Evolutionary conservation across 64 coral and sea anemone species (phyloP).

Genomic region (Montipora cactus): DNA sequence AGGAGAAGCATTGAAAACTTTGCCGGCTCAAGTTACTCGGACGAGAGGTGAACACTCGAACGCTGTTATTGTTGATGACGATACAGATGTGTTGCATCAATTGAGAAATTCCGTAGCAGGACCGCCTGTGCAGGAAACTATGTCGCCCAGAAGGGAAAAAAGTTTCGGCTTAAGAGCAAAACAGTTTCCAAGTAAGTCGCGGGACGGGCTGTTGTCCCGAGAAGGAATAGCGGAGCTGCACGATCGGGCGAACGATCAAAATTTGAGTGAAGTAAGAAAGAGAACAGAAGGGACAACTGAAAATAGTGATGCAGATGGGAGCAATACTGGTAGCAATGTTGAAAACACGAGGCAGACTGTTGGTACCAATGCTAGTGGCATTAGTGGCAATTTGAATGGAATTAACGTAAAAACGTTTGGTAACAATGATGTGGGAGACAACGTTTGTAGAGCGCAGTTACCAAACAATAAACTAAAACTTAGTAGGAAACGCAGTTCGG

Average conservation of each 20-base stretch:
- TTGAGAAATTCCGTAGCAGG: neutral
- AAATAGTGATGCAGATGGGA: neutral
- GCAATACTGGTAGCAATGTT: neutral
- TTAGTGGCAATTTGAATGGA: neutral
- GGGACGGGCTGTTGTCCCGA: neutral
- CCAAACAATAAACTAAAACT: constrained; percentile 27
- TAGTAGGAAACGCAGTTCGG: constrained; percentile 11
- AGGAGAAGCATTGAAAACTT: neutral
- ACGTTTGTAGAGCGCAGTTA: constrained; percentile 22
- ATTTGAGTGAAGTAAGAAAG: neutral
- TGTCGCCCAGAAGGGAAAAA: neutral
- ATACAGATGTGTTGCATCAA: neutral
- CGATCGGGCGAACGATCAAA: neutral
- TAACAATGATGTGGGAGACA: neutral
- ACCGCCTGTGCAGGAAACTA: neutral
- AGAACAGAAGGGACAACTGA: neutral
- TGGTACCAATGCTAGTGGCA: neutral
- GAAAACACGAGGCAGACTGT: neutral
- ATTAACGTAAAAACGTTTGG: neutral
- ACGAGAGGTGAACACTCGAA: constrained; percentile 55
- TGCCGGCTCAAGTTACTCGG: neutral
- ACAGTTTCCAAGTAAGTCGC: neutral
- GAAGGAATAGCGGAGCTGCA: neutral
- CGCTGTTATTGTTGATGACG: neutral
- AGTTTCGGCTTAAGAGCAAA: neutral